Evolutionary conservation across 1,140 invertebrate genomes (phyloP).

Genomic region (Drosophila funebris): DNA sequence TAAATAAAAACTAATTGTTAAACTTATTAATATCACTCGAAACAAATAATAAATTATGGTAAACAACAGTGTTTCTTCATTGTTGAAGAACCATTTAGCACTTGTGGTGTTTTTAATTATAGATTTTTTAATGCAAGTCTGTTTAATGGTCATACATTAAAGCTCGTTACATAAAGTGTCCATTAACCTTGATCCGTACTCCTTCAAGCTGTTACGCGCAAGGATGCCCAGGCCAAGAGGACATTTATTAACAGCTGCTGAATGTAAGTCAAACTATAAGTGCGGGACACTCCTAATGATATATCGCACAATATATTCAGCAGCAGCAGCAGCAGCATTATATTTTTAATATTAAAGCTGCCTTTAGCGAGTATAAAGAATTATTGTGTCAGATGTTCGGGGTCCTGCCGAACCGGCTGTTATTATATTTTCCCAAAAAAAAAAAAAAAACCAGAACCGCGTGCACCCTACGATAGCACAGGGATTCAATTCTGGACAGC

Average conservation of each 20-base stretch:
- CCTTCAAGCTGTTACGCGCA: constrained; percentile 9
- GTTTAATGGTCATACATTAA: constrained; percentile 3
- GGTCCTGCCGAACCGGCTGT: constrained; percentile 52
- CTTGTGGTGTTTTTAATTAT: neutral
- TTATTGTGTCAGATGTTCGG: constrained; percentile 73
- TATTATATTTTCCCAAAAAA: constrained; percentile 57
- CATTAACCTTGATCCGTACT: constrained; percentile 9
- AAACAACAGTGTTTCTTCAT: neutral
- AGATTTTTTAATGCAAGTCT: neutral
- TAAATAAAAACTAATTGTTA: too few relatives aligned
- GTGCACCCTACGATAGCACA: constrained; percentile 42
- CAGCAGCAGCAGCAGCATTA: constrained; percentile 6
- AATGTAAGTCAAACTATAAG: constrained; percentile 28
- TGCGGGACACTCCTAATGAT: constrained; percentile 48
- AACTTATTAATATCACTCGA: too few relatives aligned
- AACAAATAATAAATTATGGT: too few relatives aligned
- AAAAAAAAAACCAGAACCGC: neutral
- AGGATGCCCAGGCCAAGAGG: neutral
- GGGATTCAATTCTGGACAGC: constrained; percentile 50
- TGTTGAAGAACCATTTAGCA: neutral
- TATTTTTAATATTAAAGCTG: constrained; percentile 17
- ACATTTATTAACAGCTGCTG: constrained; percentile 38
- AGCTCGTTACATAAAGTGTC: neutral
- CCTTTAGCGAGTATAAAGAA: constrained; percentile 12
- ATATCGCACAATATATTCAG: constrained; percentile 61